Percentiles rank a stretch among this genome's conserved stretches.
Conservation (phyloP, 2,888 invertebrate genomes). For the Xestia xanthographa region DNA sequence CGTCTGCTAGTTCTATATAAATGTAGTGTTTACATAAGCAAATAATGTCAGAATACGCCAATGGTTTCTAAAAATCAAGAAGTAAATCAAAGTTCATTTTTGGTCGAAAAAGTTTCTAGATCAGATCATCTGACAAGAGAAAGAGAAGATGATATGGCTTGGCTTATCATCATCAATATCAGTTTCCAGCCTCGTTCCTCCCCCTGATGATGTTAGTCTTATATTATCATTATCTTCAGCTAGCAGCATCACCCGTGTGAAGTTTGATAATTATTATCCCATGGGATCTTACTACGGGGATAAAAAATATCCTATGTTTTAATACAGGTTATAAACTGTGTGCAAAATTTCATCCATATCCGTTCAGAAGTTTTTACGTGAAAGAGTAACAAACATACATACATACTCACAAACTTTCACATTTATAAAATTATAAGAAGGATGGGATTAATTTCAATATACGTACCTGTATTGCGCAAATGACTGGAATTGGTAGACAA, state of each 20-base stretch:
- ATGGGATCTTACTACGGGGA: too few species aligned
- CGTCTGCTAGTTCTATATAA: too few species aligned
- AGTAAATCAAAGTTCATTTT: not conserved
- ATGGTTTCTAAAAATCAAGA: not conserved
- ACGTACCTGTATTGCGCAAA: constrained; percentile 94
- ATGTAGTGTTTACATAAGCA: not conserved
- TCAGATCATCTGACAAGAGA: not conserved
- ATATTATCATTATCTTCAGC: not conserved
- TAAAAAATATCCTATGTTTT: too few species aligned
- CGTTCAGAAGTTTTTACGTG: too few species aligned
- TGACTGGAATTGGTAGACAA: constrained; percentile 99
- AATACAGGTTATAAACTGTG: too few species aligned
- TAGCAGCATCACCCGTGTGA: too few species aligned
- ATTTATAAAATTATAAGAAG: too few species aligned
- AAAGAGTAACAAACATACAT: too few species aligned
- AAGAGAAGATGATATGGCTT: not conserved
- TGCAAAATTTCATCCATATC: too few species aligned
- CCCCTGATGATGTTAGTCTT: not conserved
- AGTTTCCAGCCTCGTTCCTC: not conserved
- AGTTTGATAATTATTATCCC: too few species aligned
- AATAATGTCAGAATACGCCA: not conserved
- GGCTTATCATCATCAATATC: not conserved
- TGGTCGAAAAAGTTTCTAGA: not conserved
- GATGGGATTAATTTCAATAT: not conserved
- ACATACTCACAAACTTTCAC: too few species aligned